Base-by-base conservation (phyloP, 1,140 invertebrate genomes). In the Aphaenogaster ashmeadi region DNA sequence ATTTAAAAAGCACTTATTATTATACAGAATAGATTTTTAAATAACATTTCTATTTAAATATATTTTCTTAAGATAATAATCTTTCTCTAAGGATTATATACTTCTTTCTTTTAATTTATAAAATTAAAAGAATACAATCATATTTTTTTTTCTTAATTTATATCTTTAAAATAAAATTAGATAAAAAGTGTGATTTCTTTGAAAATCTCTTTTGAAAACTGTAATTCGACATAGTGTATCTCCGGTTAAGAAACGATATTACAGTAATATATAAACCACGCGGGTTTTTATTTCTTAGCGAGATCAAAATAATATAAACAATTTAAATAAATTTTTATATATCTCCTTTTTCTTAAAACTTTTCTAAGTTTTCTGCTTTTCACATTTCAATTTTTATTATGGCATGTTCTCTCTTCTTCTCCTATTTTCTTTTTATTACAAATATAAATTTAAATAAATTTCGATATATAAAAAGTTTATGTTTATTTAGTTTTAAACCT, bases 11-110 rank as follows among this genome's bases (percentile, higher is more conserved):
- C 21, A 69, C 27, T 69, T 69, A 69, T 67, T 67, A 41, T 11
- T 56, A 21, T 67, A 27, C 9, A 44, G 0, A 50, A 69, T 27
- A 50, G 13, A 69, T 69, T 69, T 69, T 47, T 50, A 27, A 50
- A 69, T 69, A 69, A 50, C 66, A 47, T 69, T 69, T 47, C 41
- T 69, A 47, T 66, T 67, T 44, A 44, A 50, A 69, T 47, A 47
- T 13, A 18, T 8, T 50, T 69, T 47, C 2, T 27, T 69, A 4
- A 67, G n/a, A 27, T 33, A 27, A 33, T 60, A 33, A 3, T 18
- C 13, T 18, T 64, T 38, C 15, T 64, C 11, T 6, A 36, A 33
- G 11, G 36, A 13, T 47, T 41, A 64, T 64, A 15, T 64, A 15
- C 6, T 66, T 9, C 8, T 66, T 38, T 64, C 15, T 36, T 64